Evolutionary conservation across 2,113 vertebrate species (phyloP), one percentile per base, ranked within the genome.

Genomic region (Perca fluviatilis): DNA sequence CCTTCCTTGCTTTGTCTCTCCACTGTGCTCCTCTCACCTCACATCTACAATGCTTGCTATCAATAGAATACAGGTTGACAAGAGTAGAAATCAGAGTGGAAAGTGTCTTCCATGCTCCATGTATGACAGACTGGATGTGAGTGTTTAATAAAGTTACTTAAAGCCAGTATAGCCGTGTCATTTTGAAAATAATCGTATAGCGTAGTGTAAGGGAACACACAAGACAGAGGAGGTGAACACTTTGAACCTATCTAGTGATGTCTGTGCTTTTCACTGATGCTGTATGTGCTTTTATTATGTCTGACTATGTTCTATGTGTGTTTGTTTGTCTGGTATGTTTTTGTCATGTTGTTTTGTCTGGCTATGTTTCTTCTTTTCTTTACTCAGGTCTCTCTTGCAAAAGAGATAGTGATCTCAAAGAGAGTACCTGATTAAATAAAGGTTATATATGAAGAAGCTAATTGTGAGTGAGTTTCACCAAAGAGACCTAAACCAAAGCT

Each of bases 1-100:
- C 43, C 65, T 67, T 80, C 46, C 54, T 23, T 65, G 13, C 25
- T 75, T 73, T 77, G 63, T 65, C 69, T 68, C 70, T 56, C 49
- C 30, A 36, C 63, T 72, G 51, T 74, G 69, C 68, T 80, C 54
- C 6, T 33, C 49, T 70, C 36, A 63, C 58, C 58, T 62, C 54
- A 67, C 25, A 67, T 23, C 51, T 77, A 67, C 21, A 71, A 43
- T 62, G 13, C 49, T 47, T 49, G 12, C 64, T 54, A 64, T 68
- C 40, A 80, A 61, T 50, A 56, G n/a, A 25, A 68, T 23, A 50
- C 53, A 47, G 16, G 30, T 36, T 47, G 61, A 72, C 19, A 75
- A 67, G 30, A n/a, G 40, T 12, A 33, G 5, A 53, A 73, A 43
- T 60, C 36, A 36, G 14, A 66, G 33, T 43, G 40, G 27, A 53